Conservation (phyloP, 2,797 vertebrate genomes). For the Muscicapa comitata region DNA sequence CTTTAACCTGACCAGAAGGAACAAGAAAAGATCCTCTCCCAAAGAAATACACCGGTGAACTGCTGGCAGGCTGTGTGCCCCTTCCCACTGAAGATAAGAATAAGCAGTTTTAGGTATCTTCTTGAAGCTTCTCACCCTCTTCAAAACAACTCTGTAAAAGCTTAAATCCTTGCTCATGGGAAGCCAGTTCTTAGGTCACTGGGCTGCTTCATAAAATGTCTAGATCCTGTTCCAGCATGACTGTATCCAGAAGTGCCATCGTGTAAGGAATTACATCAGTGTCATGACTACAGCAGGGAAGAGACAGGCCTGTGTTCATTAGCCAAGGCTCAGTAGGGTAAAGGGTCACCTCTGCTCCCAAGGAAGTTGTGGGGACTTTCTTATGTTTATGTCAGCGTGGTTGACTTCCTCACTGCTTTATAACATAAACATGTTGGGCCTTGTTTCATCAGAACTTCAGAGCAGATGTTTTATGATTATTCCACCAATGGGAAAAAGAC, state of each 20-base stretch:
- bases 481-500: background rate
- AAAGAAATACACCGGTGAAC: background rate
- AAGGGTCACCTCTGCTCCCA: background rate
- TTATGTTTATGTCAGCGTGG: background rate
- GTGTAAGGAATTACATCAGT: background rate
- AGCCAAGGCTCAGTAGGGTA: background rate
- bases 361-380: background rate
- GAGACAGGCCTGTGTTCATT: background rate
- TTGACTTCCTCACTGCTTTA: background rate
- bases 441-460: background rate
- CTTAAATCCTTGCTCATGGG: background rate
- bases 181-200: background rate
- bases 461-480: slow-evolving; percentile 45
- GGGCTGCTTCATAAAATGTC: background rate
- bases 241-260: background rate
- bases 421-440: background rate
- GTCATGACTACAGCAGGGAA: background rate
- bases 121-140: background rate
- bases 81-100: background rate
- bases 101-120: background rate
- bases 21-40: background rate
- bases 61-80: background rate
- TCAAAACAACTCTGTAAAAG: background rate
- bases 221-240: background rate
- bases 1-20: background rate